A percentile compares a stretch with the other conserved stretches of the same genome.
phyloP scores from a whole-genome alignment of 2,888 invertebrate genomes.

The Ormyrus labotus region DNA sequence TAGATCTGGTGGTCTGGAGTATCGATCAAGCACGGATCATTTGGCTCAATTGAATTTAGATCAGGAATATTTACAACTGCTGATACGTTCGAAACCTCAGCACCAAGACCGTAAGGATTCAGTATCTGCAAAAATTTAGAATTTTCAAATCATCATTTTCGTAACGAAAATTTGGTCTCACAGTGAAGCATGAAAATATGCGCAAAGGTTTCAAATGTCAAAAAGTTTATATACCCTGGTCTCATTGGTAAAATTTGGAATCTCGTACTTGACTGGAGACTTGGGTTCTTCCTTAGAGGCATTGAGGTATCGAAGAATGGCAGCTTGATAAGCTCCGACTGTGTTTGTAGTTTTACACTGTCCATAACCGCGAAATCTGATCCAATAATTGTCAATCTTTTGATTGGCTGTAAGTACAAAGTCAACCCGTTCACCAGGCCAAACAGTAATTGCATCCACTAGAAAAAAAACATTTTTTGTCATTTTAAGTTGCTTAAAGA shows the following conservation, averaged over 20 bases:
- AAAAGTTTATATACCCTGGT: background rate
- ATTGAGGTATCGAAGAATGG: constrained; percentile 83
- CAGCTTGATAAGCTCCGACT: constrained; percentile 82
- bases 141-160: background rate
- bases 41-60: constrained; percentile 80
- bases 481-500: background rate
- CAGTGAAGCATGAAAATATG: background rate
- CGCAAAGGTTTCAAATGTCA: no score
- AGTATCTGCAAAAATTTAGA: constrained; percentile 79
- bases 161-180: background rate
- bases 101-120: constrained; percentile 88
- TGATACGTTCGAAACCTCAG: constrained; percentile 73
- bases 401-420: constrained; percentile 86
- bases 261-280: constrained; percentile 68
- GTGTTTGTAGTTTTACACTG: background rate
- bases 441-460: constrained; percentile 80
- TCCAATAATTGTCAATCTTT: constrained; percentile 85
- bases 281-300: constrained; percentile 79
- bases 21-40: constrained; percentile 75
- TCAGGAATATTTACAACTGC: constrained; percentile 79
- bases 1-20: constrained; percentile 85
- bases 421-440: constrained; percentile 93
- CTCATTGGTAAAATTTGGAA: background rate
- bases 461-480: background rate
- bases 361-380: constrained; percentile 83